Base-by-base conservation (phyloP, 2,113 vertebrate genomes). In the Melanerpes formicivorus region DNA sequence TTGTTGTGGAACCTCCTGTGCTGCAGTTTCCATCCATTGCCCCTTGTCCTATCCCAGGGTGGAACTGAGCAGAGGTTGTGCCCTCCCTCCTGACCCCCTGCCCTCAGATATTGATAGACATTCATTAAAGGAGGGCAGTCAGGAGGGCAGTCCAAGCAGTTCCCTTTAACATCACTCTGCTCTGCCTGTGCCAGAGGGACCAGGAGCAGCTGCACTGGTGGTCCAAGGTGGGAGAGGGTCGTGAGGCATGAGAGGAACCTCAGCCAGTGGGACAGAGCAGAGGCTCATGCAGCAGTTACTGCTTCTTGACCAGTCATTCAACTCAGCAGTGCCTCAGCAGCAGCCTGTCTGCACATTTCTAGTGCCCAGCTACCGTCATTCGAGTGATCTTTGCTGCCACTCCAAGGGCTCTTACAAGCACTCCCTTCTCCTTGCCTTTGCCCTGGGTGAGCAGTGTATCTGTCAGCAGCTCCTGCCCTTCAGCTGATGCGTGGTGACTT, bases 201-300 rank as follows among this genome's bases (percentile, higher is more conserved):
- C 1, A 84, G 25, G 11, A 40, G 7, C 22, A 59, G 58, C 62
- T 0, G 0, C 19, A 9, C 12, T 29, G 18, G 15, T 40, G 10
- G 13, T 19, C 30, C 1, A 1, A 75, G 54, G 37, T 2, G 1
- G 30, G 46, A 81, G 23, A 67, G 29, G 23, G n/a, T 1, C 1
- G 48, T 69, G 25, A 25, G 42, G 18, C 2, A 3, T 27, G 18
- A 84, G 54, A 34, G 6, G 14, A 5, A 2, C 8, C 15, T 66
- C 37, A 10, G 25, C 30, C 10, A 9, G 27, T 9, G 29, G 18
- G 34, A 27, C 34, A 90, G 30, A 37, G 18, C 14, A 5, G 16
- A 63, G 42, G 37, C 14, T 88, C 48, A 10, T 3, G 7, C 29
- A 62, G 27, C 55, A 14, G 15, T 21, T 70, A 8, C n/a, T 84